Evolutionary conservation across 2,888 invertebrate species (phyloP).

Genomic region (Oscheius sp.): DNA sequence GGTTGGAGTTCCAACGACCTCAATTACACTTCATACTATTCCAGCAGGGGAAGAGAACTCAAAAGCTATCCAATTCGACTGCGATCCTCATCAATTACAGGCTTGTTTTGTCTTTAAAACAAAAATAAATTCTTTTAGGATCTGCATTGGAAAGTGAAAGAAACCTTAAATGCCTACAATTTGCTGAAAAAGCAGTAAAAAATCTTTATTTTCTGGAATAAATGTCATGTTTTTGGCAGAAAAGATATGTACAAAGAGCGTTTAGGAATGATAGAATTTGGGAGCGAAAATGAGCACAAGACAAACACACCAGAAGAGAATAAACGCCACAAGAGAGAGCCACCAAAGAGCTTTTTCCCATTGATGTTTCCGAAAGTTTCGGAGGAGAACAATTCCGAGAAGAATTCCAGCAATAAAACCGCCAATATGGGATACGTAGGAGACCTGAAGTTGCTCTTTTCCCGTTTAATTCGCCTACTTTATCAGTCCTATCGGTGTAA

Average conservation of each 20-base stretch:
- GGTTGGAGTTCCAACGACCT: slow-evolving; percentile 7
- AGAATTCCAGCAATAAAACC: slow-evolving; percentile 87
- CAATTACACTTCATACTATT: slow-evolving; percentile 8
- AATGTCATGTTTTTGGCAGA: slow-evolving; percentile 2
- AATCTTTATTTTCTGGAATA: slow-evolving; percentile 12
- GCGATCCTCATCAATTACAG: slow-evolving; percentile 15
- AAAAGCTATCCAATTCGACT: background rate
- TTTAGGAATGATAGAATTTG: background rate
- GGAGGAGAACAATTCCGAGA: slow-evolving; percentile 84
- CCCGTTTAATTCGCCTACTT: slow-evolving; percentile 6
- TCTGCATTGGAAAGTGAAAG: slow-evolving; percentile 42
- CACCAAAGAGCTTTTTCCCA: slow-evolving; percentile 87
- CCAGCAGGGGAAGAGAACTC: background rate
- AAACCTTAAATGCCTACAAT: slow-evolving; percentile 38
- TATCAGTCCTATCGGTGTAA: slow-evolving; percentile 74
- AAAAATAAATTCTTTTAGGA: slow-evolving; percentile 30
- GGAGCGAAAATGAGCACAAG: slow-evolving; percentile 53
- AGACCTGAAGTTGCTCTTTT: slow-evolving; percentile 78
- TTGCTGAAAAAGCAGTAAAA: background rate
- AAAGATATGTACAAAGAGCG: background rate
- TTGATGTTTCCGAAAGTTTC: slow-evolving; percentile 77
- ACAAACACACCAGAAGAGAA: slow-evolving; percentile 55
- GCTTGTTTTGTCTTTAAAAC: background rate
- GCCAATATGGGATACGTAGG: slow-evolving; percentile 91
- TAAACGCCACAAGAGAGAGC: slow-evolving; percentile 77